These are phyloP conservation scores for Diuraphis noxia DNA, from an alignment of 1,140 invertebrate species.

Conservation along the genomic window DNA sequence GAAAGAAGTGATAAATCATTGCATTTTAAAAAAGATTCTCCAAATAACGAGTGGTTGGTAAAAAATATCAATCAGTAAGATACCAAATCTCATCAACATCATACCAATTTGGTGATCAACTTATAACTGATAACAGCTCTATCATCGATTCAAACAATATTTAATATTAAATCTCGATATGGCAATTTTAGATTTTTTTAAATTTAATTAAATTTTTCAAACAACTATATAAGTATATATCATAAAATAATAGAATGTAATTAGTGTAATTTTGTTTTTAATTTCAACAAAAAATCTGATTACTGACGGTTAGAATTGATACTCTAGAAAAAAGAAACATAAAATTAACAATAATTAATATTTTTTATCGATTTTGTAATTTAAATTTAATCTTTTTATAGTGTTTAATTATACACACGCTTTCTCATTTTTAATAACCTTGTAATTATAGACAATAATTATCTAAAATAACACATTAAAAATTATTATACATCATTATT, in stretches of 20 bases:
- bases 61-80: not conserved
- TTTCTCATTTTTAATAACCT: not conserved
- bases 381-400: not conserved
- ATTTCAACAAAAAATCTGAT: not conserved
- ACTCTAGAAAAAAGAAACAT: not conserved
- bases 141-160: not conserved
- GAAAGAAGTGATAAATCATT: not conserved
- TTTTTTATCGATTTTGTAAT: not conserved
- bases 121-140: not conserved
- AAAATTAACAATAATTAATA: not conserved
- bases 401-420: not conserved
- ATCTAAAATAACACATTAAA: not conserved
- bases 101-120: not conserved
- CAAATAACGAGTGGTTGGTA: not conserved
- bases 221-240: not conserved
- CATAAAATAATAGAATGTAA: not conserved
- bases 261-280: not conserved
- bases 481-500: slow-evolving; percentile 7
- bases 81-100: not conserved
- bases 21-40: not conserved
- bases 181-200: not conserved
- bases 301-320: not conserved
- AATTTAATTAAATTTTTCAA: not conserved
- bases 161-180: not conserved
- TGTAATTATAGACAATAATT: not conserved